These are phyloP conservation scores for Lepetodrilus schrolli DNA, from an alignment of 2,888 invertebrate genomes.

Conservation along the genomic window DNA sequence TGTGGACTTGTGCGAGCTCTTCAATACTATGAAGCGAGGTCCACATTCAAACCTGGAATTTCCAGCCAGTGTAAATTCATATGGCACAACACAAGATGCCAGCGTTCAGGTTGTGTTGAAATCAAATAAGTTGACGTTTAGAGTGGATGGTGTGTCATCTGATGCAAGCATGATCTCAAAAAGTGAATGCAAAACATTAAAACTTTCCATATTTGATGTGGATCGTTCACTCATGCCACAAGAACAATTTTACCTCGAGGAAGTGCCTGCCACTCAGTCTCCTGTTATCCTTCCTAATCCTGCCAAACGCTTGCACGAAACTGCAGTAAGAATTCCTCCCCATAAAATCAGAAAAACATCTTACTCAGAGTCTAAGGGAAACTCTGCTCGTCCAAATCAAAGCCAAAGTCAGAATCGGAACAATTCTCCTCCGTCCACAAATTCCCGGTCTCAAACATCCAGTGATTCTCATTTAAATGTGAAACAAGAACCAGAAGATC, in stretches of 20 bases:
- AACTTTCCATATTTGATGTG: slow-evolving; percentile 14
- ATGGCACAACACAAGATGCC: slow-evolving; percentile 3
- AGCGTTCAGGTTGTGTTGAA: not conserved
- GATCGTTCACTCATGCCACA: not conserved
- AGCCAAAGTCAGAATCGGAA: not conserved
- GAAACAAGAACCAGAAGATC: not conserved
- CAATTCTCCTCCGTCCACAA: not conserved
- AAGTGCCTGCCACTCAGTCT: not conserved
- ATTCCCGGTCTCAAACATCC: not conserved
- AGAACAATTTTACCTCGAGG: not conserved
- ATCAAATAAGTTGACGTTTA: slow-evolving; percentile 7
- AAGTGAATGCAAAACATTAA: slow-evolving; percentile 6
- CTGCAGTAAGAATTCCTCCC: not conserved
- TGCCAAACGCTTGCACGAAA: not conserved
- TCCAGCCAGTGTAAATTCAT: slow-evolving; percentile 2
- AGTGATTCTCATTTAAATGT: not conserved
- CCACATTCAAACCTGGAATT: not conserved
- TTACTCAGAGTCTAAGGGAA: not conserved
- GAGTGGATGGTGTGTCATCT: slow-evolving; percentile 13
- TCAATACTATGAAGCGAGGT: not conserved
- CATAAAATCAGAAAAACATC: not conserved
- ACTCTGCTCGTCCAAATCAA: not conserved
- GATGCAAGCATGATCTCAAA: slow-evolving; percentile 4
- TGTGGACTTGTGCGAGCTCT: not conserved
- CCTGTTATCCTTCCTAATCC: not conserved